Evolutionary conservation across 2,888 invertebrate species (phyloP), one percentile per base, ranked within the genome.

Genomic region (Drosophila recens): DNA sequence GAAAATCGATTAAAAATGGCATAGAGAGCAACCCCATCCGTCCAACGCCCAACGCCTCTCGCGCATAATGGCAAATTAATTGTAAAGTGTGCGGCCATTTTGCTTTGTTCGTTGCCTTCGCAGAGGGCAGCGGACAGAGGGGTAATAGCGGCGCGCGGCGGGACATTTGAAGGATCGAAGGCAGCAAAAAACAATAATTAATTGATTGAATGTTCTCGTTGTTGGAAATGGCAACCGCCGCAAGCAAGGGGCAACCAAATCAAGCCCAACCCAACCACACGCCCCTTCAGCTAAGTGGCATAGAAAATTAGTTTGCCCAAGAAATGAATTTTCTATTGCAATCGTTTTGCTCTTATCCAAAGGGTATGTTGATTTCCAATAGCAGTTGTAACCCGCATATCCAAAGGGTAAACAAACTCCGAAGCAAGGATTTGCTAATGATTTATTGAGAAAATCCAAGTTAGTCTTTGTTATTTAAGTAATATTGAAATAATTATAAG

Each of bases 1-100:
- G 89, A 82, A 85, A 85, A 85, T 85, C 85, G 85, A 89, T 89
- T 87, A 81, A 85, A 87, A 85, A 76, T 61, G 72, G 69, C 76
- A 56, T 48, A 48, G 48, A 23, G 17, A 23, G 17, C 27, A 34
- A 49, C 36, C 27, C 20, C 48, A 11, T 17, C 56, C 27, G 27
- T 6, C 5, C 27, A 27, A 27, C 6, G 30, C 6, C 8, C 30
- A 30, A 8, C 48, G 52, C 58, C 46, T 38, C 45, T 51, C 52
- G 49, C 75, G 48, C 58, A 77, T 89, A 89, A 86, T 86, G 78
- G 85, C 77, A 82, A 86, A 87, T 89, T 86, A 86, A 86, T 86
- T 86, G 85, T 87, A 82, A 89, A 85, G 75, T 82, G 77, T 68
- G 82, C 82, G 73, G 77, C 75, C 85, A 89, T 89, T 85, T 87